Conservation (phyloP, 2,888 invertebrate genomes). For the Hirtodrosophila cameraria region DNA sequence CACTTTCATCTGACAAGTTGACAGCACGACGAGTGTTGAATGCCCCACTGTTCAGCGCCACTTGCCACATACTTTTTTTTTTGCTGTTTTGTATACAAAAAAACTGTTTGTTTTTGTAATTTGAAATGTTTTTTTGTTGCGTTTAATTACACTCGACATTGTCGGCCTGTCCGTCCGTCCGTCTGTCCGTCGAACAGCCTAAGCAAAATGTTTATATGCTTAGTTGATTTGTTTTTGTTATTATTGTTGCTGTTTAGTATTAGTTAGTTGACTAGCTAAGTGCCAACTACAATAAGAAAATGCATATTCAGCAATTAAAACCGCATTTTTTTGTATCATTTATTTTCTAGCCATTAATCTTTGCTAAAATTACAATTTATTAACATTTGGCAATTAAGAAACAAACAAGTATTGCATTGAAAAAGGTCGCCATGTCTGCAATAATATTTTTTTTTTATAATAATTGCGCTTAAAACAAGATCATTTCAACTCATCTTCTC, state of each 20-base stretch:
- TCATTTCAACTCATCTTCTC: slow-evolving; percentile 19
- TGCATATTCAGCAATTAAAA: slow-evolving; percentile 41
- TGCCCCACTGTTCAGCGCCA: slow-evolving; percentile 20
- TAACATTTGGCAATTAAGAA: slow-evolving; percentile 38
- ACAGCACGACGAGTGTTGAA: slow-evolving; percentile 1
- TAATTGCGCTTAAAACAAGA: no score
- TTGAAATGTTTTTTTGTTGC: slow-evolving; percentile 60
- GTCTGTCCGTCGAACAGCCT: slow-evolving; percentile 18
- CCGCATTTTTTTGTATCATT: slow-evolving; percentile 26
- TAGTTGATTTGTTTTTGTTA: slow-evolving; percentile 12
- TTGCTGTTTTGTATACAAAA: slow-evolving; percentile 25
- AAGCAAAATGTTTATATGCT: slow-evolving; percentile 50
- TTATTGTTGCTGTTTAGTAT: slow-evolving; percentile 1
- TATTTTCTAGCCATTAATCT: slow-evolving; percentile 15
- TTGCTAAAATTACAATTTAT: slow-evolving; percentile 50
- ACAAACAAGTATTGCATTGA: slow-evolving; percentile 20
- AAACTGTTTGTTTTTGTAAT: slow-evolving; percentile 60
- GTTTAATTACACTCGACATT: slow-evolving; percentile 65
- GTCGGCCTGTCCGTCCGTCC: slow-evolving; percentile 23
- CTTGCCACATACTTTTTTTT: slow-evolving; percentile 15
- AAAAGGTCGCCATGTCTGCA: background rate
- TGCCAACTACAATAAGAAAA: slow-evolving; percentile 38
- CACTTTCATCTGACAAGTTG: slow-evolving; percentile 27
- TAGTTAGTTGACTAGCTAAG: slow-evolving; percentile 39
- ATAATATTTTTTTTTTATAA: no score